Percentiles rank a stretch among this genome's conserved stretches.
Evolutionary conservation across 2,888 invertebrate species (phyloP).

Genomic region (Pecten maximus): DNA sequence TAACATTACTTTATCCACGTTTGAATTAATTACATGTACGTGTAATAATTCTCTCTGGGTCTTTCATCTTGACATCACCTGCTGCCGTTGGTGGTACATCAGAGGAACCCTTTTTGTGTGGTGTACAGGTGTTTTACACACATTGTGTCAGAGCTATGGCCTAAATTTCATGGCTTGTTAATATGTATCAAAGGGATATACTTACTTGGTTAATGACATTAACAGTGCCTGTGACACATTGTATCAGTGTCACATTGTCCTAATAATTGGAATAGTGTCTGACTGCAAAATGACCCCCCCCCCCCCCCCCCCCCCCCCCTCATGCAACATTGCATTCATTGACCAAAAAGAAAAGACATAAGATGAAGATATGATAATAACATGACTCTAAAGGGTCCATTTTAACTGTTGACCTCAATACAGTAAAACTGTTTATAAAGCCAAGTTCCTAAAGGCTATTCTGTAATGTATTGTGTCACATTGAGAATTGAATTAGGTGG

Average conservation of each 20-base stretch:
- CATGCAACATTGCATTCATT: too few relatives aligned
- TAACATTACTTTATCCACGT: neutral
- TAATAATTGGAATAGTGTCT: too few relatives aligned
- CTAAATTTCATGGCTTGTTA: slow-evolving; percentile 22
- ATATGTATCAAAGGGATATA: neutral
- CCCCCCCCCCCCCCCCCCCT: too few relatives aligned
- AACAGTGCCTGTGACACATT: neutral
- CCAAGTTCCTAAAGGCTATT: too few relatives aligned
- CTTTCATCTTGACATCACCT: neutral
- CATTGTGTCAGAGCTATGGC: neutral
- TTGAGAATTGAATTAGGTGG: too few relatives aligned
- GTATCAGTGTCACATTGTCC: neutral
- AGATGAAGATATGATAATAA: too few relatives aligned
- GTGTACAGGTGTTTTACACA: slow-evolving; percentile 20
- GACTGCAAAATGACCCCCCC: too few relatives aligned
- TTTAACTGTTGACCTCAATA: too few relatives aligned
- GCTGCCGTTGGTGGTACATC: neutral
- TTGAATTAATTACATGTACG: neutral
- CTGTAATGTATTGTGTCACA: too few relatives aligned
- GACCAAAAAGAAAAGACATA: too few relatives aligned
- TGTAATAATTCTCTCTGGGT: neutral
- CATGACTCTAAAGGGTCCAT: too few relatives aligned
- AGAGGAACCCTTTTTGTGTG: neutral
- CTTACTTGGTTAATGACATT: neutral
- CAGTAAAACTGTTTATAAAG: too few relatives aligned